Conservation (phyloP, 2,888 invertebrate species). For the Bembecia ichneumoniformis region DNA sequence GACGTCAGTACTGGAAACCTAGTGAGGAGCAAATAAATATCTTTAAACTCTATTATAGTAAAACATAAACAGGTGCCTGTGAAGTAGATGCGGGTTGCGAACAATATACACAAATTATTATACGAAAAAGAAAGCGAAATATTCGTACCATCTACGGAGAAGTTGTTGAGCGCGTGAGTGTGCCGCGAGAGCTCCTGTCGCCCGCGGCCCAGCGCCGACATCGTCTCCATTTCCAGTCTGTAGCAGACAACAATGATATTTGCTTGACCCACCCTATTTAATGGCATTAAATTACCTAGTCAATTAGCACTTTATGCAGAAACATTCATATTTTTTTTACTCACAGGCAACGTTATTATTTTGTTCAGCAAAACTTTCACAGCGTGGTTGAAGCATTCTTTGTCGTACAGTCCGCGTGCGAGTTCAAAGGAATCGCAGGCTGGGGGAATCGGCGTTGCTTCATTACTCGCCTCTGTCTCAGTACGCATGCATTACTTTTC, state of each 20-base stretch:
- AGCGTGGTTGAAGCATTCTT: too few species aligned
- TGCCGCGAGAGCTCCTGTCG: slow-evolving; percentile 60
- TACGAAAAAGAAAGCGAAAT: background rate
- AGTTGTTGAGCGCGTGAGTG: slow-evolving; percentile 49
- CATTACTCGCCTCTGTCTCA: too few species aligned
- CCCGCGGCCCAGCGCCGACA: slow-evolving; percentile 76
- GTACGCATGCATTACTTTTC: too few species aligned
- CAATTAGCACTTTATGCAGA: too few species aligned
- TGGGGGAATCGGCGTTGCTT: too few species aligned
- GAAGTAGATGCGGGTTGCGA: background rate
- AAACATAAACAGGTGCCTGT: background rate
- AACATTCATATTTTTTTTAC: background rate
- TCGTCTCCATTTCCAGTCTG: slow-evolving; percentile 83
- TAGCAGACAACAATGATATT: slow-evolving; percentile 8
- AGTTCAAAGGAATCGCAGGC: too few species aligned
- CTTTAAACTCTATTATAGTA: background rate
- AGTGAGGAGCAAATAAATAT: slow-evolving; percentile 50
- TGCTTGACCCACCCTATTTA: too few species aligned
- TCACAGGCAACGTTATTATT: background rate
- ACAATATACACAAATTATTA: background rate
- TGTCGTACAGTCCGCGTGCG: too few species aligned
- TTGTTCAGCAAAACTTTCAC: too few species aligned
- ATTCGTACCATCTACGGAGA: slow-evolving; percentile 55
- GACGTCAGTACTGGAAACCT: slow-evolving; percentile 71
- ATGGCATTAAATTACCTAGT: too few species aligned